A percentile compares a stretch with the other conserved stretches of the same genome.
phyloP scores from a whole-genome alignment of 1,140 invertebrate species.

The Asobara japonica region DNA sequence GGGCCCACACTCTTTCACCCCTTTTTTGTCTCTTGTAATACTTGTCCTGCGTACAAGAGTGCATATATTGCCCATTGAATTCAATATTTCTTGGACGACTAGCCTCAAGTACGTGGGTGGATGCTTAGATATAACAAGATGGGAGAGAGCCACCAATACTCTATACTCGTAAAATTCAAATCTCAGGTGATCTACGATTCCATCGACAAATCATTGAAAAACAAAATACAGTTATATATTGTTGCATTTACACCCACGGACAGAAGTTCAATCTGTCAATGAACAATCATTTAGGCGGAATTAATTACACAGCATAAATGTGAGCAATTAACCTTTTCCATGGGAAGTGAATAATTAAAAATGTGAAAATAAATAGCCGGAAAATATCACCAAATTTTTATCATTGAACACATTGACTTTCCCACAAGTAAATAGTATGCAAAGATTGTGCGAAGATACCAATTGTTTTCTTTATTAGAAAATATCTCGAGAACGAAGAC shows the following conservation, averaged over 20 bases:
- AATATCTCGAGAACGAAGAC: too few species aligned
- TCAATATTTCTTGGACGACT: conserved; percentile 32
- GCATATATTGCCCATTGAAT: conserved; percentile 30
- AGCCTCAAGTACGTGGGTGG: conserved; percentile 32
- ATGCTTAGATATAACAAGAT: conserved; percentile 19
- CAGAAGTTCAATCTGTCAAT: not conserved
- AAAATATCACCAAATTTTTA: not conserved
- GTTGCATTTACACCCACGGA: not conserved
- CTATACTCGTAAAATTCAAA: conserved; percentile 9
- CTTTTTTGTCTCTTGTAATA: not conserved
- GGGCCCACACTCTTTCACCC: not conserved
- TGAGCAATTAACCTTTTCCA: not conserved
- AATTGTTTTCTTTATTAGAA: too few species aligned
- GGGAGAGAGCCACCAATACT: not conserved
- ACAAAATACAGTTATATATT: not conserved
- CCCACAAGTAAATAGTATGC: too few species aligned
- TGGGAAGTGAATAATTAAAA: not conserved
- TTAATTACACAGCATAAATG: not conserved
- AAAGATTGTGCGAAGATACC: too few species aligned
- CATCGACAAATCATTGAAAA: not conserved
- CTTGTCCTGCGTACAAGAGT: not conserved
- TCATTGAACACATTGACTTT: too few species aligned
- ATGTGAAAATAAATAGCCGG: not conserved
- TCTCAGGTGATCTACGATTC: not conserved
- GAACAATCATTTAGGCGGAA: not conserved